Evolutionary conservation across 2,113 vertebrate genomes (phyloP), one percentile per base, ranked within the genome.

Genomic region (Pelecanus crispus): DNA sequence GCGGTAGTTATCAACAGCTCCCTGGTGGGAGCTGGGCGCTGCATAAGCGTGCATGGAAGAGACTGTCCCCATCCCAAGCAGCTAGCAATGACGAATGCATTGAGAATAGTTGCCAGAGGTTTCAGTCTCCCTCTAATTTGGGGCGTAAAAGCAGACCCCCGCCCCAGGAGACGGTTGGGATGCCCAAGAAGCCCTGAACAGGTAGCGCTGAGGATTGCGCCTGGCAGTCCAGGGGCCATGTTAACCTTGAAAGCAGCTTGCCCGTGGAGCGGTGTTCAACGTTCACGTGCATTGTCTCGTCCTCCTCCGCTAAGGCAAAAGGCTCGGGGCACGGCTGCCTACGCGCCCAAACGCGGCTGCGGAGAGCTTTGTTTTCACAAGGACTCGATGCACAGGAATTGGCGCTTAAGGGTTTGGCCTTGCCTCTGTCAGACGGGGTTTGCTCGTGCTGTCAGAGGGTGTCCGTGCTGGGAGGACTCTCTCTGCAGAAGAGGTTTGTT

Each of bases 221-320:
- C 86, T 63, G 81, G 82, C 59, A 20, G 50, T 8, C 74, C 83
- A 70, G 88, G 94, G 86, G 81, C 93, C 83, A 56, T 68, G 58
- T 88, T 94, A 94, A 93, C 95, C 92, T 95, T 97, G 93, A 85
- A 78, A 85, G 81, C 90, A 68, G 91, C 65, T 67, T 77, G 75
- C 86, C 50, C 0, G 10, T 17, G 90, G 59, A 91, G 65, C 7
- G 0, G 68, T 24, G n/a, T 47, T 50, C 75, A 42, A 56, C 6
- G 36, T 67, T 74, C 3, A 20, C 29, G 31, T 6, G 90, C 71
- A 90, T 95, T 93, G 80, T 96, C 91, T 94, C 70, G 8, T 81
- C 91, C 63, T 58, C 52, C 84, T 73, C 44, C 6, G 16, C 66
- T 5, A 5, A 85, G 72, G 88, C 32, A 1, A 79, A 6, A 13